These are phyloP conservation scores for Lutraria lutraria DNA, from an alignment of 2,888 invertebrate genomes.

Conservation along the genomic window DNA sequence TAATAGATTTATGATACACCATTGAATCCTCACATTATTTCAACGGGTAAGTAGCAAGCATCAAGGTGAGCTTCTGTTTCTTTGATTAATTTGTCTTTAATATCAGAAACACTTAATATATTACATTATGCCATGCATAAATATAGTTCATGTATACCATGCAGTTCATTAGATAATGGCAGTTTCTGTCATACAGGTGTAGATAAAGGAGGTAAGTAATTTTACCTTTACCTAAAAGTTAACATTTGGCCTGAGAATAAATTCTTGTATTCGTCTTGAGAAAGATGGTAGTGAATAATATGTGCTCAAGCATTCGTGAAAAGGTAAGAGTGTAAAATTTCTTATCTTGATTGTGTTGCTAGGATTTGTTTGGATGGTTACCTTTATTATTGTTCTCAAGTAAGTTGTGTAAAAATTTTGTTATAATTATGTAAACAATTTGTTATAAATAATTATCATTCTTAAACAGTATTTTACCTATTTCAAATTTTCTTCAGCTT, in stretches of 20 bases:
- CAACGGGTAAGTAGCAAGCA: slow-evolving; percentile 3
- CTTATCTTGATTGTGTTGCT: not conserved
- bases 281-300: slow-evolving; percentile 27
- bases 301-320: slow-evolving; percentile 28
- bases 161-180: not conserved
- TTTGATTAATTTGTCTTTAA: not conserved
- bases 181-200: not conserved
- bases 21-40: slow-evolving; percentile 6
- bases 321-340: slow-evolving; percentile 15
- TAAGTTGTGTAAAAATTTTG: not conserved
- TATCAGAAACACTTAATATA: not conserved
- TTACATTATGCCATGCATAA: not conserved
- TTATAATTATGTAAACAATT: not conserved
- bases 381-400: not conserved
- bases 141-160: not conserved
- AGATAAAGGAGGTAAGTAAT: not conserved
- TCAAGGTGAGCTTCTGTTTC: slow-evolving; percentile 2
- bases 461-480: not conserved
- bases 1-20: slow-evolving; percentile 18
- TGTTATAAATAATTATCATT: not conserved
- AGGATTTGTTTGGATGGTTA: not conserved
- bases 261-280: not conserved
- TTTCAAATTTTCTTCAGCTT: not conserved
- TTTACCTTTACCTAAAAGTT: not conserved
- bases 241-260: not conserved